phyloP scores from a whole-genome alignment of 2,797 vertebrate genomes.

The Acanthornis magna region DNA sequence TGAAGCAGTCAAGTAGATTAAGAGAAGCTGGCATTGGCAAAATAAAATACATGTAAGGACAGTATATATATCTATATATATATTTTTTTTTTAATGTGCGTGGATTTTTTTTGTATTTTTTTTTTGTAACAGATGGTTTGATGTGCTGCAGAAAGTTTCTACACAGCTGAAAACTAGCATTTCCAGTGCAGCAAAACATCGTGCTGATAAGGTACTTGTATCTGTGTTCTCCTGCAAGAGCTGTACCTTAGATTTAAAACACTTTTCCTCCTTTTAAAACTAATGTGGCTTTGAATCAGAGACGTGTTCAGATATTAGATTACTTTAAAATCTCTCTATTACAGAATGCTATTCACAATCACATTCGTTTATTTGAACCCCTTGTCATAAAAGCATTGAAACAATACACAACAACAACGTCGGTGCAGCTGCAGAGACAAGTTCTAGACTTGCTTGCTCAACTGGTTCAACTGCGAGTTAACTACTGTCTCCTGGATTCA shows the following conservation, averaged over 20 bases:
- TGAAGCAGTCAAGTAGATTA: background rate
- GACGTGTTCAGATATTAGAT: background rate
- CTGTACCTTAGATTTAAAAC: background rate
- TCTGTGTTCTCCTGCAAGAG: background rate
- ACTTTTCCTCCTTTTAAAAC: background rate
- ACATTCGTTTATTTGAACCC: conserved; percentile 97
- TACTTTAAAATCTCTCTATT: conserved; percentile 49
- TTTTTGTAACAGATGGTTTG: conserved; percentile 88
- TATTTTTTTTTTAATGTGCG: background rate
- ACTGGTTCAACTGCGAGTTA: conserved; percentile 94
- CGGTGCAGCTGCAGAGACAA: conserved; percentile 92
- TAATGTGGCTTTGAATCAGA: conserved; percentile 10
- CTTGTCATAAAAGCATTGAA: conserved; percentile 98
- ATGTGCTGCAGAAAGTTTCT: conserved; percentile 96
- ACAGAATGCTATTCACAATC: conserved; percentile 94
- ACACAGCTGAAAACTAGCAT: conserved; percentile 89
- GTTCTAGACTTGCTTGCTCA: conserved; percentile 94
- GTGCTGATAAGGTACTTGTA: conserved; percentile 90
- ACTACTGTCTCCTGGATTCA: conserved; percentile 97
- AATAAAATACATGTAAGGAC: background rate
- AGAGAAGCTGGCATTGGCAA: background rate
- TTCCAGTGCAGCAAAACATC: conserved; percentile 85
- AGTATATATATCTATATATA: background rate
- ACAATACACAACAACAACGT: conserved; percentile 97
- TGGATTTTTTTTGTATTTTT: background rate